A percentile compares a stretch with the other conserved stretches of the same genome.
These are phyloP conservation scores for Melanostoma mellinum DNA, from an alignment of 2,888 invertebrate species.

Conservation along the genomic window DNA sequence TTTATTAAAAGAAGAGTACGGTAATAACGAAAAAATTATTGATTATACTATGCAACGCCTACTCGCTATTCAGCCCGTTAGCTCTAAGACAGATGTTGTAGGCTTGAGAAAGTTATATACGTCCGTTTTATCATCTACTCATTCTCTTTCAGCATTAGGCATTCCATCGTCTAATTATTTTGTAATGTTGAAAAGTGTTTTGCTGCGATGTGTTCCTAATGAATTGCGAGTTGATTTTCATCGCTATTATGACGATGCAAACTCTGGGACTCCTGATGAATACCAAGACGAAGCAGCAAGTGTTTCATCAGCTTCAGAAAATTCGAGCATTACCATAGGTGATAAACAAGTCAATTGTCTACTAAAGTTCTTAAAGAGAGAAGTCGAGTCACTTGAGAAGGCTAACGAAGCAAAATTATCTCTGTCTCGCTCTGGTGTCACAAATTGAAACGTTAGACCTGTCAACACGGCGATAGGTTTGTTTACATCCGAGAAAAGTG, in stretches of 20 bases:
- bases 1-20: constrained; percentile 47
- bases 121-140: not conserved
- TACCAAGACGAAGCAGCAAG: too few relatives aligned
- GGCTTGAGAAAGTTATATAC: not conserved
- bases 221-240: constrained; percentile 8
- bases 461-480: constrained; percentile 18
- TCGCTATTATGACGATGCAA: constrained; percentile 4
- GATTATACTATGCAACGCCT: constrained; percentile 44
- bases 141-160: constrained; percentile 9
- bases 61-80: constrained; percentile 29
- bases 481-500: constrained; percentile 1
- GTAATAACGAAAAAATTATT: constrained; percentile 39
- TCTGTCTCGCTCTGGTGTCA: not conserved
- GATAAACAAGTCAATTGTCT: constrained; percentile 16
- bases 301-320: not conserved
- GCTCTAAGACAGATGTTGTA: constrained; percentile 16
- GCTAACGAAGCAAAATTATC: not conserved
- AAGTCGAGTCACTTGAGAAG: constrained; percentile 18
- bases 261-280: too few relatives aligned
- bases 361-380: constrained; percentile 12
- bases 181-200: not conserved
- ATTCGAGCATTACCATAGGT: not conserved
- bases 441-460: not conserved
- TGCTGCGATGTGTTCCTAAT: not conserved
- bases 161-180: not conserved